Evolutionary conservation across 2,888 invertebrate species (phyloP).

Genomic region (Thecocarcelia acutangulata): DNA sequence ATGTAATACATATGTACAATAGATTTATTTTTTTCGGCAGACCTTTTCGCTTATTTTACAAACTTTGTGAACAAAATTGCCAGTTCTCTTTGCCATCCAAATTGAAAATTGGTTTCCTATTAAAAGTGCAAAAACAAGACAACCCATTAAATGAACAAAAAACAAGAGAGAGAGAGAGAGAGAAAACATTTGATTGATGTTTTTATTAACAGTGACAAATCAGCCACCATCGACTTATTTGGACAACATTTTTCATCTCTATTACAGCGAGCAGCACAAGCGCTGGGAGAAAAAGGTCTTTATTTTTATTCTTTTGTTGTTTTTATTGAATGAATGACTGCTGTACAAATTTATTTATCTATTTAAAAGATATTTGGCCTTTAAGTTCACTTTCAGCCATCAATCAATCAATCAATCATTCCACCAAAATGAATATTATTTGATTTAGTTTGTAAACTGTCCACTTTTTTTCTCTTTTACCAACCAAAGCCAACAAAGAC

Average conservation of each 20-base stretch:
- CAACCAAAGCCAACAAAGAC: neutral
- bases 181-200: constrained; percentile 39
- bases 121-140: constrained; percentile 9
- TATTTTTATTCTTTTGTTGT: neutral
- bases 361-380: constrained; percentile 12
- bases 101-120: constrained; percentile 17
- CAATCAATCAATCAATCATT: constrained; percentile 44
- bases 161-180: neutral
- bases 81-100: neutral
- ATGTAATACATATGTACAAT: no score
- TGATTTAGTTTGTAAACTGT: constrained; percentile 39
- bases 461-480: neutral
- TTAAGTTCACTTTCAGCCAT: constrained; percentile 12
- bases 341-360: neutral
- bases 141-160: neutral
- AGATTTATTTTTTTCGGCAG: constrained; percentile 1
- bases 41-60: neutral
- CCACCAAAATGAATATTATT: constrained; percentile 47
- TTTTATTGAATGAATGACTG: neutral
- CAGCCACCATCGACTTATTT: constrained; percentile 38
- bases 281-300: neutral
- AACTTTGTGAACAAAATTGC: neutral
- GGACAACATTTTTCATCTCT: neutral
- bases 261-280: neutral
- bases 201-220: constrained; percentile 56